phyloP scores from a whole-genome alignment of 64 coral and sea anemone genomes.

The Actinia equina region DNA sequence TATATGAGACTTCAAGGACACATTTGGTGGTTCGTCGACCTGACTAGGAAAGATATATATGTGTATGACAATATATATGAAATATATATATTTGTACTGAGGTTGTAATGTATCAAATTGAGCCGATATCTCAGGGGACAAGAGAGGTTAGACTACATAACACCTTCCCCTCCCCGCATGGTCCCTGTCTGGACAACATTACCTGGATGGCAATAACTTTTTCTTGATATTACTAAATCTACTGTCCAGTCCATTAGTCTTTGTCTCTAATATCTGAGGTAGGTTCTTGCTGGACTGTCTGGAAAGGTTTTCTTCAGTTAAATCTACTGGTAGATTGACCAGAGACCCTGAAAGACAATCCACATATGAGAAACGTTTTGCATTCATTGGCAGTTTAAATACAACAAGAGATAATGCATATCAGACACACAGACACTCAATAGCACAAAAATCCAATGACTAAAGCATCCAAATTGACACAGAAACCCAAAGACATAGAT shows the following conservation, averaged over 20 bases:
- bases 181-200: not conserved
- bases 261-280: conserved; percentile 70
- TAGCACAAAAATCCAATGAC: not conserved
- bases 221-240: not conserved
- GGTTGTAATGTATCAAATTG: too few species aligned
- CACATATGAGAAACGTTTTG: not conserved
- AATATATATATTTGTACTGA: too few species aligned
- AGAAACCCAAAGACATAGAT: not conserved
- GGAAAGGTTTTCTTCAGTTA: conserved; percentile 63
- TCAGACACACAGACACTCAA: too few species aligned
- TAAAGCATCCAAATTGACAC: too few species aligned
- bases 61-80: too few species aligned
- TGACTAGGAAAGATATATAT: too few species aligned
- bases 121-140: too few species aligned
- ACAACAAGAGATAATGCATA: not conserved
- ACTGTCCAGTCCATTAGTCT: conserved; percentile 22
- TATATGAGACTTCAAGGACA: too few species aligned
- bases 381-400: not conserved
- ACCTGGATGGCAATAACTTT: not conserved
- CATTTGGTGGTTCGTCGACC: too few species aligned
- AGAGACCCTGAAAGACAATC: conserved; percentile 48
- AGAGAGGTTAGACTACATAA: too few species aligned
- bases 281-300: conserved; percentile 51
- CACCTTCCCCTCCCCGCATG: too few species aligned
- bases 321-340: conserved; percentile 53